A percentile compares a stretch with the other conserved stretches of the same genome.
phyloP scores from a whole-genome alignment of 2,113 vertebrate genomes.

The Chlamydotis undulata region DNA sequence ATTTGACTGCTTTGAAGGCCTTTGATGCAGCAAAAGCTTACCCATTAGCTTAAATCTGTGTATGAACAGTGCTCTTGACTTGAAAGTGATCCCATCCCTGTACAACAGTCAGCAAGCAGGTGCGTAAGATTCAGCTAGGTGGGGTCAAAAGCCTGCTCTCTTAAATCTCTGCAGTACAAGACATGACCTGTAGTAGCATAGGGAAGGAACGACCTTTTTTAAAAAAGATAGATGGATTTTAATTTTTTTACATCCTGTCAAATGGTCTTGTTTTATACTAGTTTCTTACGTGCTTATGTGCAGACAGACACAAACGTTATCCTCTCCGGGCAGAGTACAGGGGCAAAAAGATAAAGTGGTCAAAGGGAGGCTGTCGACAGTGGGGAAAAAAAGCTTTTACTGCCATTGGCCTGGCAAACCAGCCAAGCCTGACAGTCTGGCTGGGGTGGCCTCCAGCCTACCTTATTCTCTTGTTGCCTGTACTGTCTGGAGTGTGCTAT shows the following conservation, averaged over 20 bases:
- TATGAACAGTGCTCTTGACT: neutral
- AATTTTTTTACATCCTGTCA: neutral
- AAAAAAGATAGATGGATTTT: neutral
- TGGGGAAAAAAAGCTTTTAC: neutral
- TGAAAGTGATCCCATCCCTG: neutral
- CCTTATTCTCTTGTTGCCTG: neutral
- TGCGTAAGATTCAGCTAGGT: neutral
- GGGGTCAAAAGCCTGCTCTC: neutral
- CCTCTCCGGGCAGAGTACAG: neutral
- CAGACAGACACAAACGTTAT: neutral
- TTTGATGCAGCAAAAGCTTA: neutral
- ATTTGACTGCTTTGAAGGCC: neutral
- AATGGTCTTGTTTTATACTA: neutral
- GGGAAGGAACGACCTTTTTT: neutral
- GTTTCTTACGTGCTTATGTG: neutral
- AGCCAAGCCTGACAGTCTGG: neutral
- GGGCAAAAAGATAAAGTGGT: neutral
- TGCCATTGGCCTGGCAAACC: neutral
- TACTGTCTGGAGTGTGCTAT: neutral
- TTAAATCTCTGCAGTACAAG: neutral
- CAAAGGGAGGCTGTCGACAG: neutral
- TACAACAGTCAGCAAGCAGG: rapidly evolving
- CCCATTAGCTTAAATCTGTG: neutral
- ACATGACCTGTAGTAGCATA: neutral
- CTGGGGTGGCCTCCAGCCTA: neutral